Conservation (phyloP, 2,888 invertebrate genomes). For the Lymantria dispar region DNA sequence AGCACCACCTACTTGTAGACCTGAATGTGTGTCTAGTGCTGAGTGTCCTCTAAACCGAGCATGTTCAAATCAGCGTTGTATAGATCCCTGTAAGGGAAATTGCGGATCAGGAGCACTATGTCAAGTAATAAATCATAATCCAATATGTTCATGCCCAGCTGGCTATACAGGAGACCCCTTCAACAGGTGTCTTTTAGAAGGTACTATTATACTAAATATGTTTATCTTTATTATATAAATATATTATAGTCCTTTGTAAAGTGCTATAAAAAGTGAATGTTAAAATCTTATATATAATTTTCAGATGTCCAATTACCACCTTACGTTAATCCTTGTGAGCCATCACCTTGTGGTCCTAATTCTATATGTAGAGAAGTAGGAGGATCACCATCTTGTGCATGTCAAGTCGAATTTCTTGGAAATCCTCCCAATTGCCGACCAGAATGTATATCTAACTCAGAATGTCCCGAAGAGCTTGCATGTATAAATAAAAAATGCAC, state of each 20-base stretch:
- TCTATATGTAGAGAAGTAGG: slow-evolving; percentile 83
- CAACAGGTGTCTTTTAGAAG: slow-evolving; percentile 83
- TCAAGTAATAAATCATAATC: slow-evolving; percentile 88
- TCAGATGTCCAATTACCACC: slow-evolving; percentile 51
- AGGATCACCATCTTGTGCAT: slow-evolving; percentile 87
- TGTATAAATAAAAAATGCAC: slow-evolving; percentile 89
- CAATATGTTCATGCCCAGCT: slow-evolving; percentile 85
- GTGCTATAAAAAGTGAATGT: not conserved
- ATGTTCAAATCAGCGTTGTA: slow-evolving; percentile 87
- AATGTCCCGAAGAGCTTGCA: slow-evolving; percentile 86
- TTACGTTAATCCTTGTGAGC: slow-evolving; percentile 84
- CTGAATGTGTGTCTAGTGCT: slow-evolving; percentile 86
- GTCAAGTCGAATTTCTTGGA: slow-evolving; percentile 85
- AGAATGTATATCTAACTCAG: slow-evolving; percentile 89
- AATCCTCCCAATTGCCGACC: slow-evolving; percentile 88
- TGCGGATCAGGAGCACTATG: slow-evolving; percentile 88
- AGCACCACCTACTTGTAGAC: slow-evolving; percentile 87
- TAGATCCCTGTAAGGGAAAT: slow-evolving; percentile 87
- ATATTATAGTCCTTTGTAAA: not conserved
- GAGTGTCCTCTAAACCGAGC: slow-evolving; percentile 86
- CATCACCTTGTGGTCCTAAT: slow-evolving; percentile 90
- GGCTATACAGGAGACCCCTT: slow-evolving; percentile 89
- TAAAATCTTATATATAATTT: slow-evolving; percentile 38
- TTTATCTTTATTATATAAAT: not conserved
- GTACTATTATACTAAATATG: slow-evolving; percentile 55